Evolutionary conservation across 2,888 invertebrate species (phyloP).

Genomic region (Pyrocoelia pectoralis): DNA sequence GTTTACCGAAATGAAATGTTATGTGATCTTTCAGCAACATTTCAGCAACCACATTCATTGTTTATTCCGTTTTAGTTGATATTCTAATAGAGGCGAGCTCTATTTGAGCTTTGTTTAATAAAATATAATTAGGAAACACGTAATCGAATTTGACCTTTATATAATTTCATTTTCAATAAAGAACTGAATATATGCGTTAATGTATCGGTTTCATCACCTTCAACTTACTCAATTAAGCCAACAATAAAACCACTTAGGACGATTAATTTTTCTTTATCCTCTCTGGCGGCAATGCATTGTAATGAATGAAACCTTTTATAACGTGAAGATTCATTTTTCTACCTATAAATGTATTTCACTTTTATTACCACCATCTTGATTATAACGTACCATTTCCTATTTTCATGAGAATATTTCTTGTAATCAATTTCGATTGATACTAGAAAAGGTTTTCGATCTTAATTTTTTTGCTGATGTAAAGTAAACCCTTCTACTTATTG

Average conservation of each 20-base stretch:
- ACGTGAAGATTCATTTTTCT: constrained; percentile 1
- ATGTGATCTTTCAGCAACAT: neutral
- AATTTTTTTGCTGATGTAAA: too few species aligned
- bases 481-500: too few species aligned
- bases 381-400: neutral
- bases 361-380: neutral
- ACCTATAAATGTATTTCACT: neutral
- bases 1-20: constrained; percentile 6
- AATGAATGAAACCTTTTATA: constrained; percentile 16
- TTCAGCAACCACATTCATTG: too few species aligned
- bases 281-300: constrained; percentile 14
- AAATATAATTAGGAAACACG: neutral
- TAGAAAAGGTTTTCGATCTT: too few species aligned
- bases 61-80: too few species aligned
- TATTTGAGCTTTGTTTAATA: neutral
- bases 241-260: constrained; percentile 28
- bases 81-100: too few species aligned
- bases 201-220: constrained; percentile 15
- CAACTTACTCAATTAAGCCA: constrained; percentile 23
- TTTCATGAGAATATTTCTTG: too few species aligned
- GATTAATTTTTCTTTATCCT: constrained; percentile 27
- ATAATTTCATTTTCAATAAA: neutral
- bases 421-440: too few species aligned
- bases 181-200: neutral
- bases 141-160: neutral